phyloP scores from a whole-genome alignment of 1,140 invertebrate species.

The Drosophila pectinifera region DNA sequence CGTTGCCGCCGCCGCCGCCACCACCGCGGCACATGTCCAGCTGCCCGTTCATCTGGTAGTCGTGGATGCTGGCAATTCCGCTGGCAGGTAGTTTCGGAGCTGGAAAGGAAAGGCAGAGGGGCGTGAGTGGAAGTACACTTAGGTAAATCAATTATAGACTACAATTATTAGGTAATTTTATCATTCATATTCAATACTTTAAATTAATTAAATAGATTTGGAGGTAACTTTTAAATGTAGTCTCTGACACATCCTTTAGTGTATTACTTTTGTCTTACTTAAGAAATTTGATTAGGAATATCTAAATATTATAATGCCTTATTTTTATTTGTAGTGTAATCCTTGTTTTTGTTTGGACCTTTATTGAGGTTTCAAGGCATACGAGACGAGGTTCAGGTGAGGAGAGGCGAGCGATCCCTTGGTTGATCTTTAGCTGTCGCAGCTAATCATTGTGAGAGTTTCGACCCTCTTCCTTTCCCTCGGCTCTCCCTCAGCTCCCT shows the following conservation, averaged over 20 bases:
- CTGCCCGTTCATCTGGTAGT: slow-evolving; percentile 82
- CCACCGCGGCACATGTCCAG: slow-evolving; percentile 76
- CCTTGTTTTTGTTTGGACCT: slow-evolving; percentile 10
- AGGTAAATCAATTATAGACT: neutral
- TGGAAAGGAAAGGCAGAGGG: slow-evolving; percentile 69
- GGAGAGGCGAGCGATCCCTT: slow-evolving; percentile 55
- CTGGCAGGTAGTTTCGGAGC: slow-evolving; percentile 89
- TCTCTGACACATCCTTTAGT: too few species aligned
- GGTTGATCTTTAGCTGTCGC: slow-evolving; percentile 84
- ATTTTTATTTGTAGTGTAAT: slow-evolving; percentile 11
- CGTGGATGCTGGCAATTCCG: slow-evolving; percentile 86
- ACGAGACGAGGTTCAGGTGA: slow-evolving; percentile 29
- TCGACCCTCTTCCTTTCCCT: slow-evolving; percentile 27
- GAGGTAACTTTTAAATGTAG: too few species aligned
- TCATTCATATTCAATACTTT: too few species aligned
- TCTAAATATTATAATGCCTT: neutral
- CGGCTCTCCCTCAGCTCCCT: neutral
- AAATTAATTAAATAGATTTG: too few species aligned
- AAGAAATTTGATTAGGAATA: neutral
- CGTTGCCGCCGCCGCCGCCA: slow-evolving; percentile 33
- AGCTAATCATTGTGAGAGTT: slow-evolving; percentile 80
- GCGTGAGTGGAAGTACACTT: slow-evolving; percentile 14
- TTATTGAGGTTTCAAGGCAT: slow-evolving; percentile 57
- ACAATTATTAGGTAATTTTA: too few species aligned
- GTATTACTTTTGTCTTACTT: neutral